Evolutionary conservation across 2,797 vertebrate genomes (phyloP).

Genomic region (Hippocampus kuda): DNA sequence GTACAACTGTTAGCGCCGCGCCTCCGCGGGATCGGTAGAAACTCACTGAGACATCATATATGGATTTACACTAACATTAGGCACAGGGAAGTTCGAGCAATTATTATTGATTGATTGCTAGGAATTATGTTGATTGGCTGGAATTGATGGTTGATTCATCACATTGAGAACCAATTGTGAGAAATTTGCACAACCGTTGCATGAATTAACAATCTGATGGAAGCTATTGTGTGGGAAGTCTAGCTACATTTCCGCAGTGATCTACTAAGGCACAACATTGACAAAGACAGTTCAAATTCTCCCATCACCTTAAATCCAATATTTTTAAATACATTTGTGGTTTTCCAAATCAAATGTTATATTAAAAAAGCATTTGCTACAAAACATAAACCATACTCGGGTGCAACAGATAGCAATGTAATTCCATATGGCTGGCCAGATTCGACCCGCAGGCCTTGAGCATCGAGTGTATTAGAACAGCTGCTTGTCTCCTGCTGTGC

Average conservation of each 20-base stretch:
- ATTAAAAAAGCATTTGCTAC: not conserved
- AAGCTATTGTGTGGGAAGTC: no score
- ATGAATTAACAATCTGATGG: not conserved
- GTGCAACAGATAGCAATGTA: not conserved
- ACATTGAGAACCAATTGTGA: not conserved
- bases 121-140: not conserved
- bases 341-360: not conserved
- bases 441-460: not conserved
- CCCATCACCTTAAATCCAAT: no score
- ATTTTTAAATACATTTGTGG: no score
- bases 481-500: slow-evolving; percentile 5
- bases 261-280: no score
- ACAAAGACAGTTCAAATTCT: no score
- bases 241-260: no score
- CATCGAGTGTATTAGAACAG: not conserved
- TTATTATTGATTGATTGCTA: not conserved
- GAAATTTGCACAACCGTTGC: no score
- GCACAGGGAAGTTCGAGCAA: no score
- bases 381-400: not conserved
- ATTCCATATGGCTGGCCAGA: not conserved
- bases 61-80: not conserved
- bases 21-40: not conserved
- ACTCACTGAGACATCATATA: not conserved
- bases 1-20: not conserved
- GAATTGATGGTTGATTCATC: not conserved